These are phyloP conservation scores for Ichneumon xanthorius DNA, from an alignment of 2,888 invertebrate genomes.

Conservation along the genomic window DNA sequence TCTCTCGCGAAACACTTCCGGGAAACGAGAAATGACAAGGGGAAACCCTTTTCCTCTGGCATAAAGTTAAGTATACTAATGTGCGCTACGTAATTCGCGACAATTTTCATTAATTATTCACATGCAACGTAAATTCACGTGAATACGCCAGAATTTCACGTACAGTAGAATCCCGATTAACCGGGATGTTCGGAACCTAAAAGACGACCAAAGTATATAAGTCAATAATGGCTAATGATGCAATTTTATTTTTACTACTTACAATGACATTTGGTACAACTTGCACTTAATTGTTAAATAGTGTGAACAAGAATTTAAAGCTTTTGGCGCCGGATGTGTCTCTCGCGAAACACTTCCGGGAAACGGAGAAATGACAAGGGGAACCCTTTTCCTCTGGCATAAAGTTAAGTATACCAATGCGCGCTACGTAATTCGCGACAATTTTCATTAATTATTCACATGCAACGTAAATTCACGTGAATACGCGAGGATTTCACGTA, in stretches of 20 bases:
- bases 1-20: slow-evolving; percentile 34
- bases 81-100: background rate
- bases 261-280: too few species aligned
- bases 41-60: background rate
- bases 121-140: slow-evolving; percentile 3
- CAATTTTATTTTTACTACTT: too few species aligned
- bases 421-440: background rate
- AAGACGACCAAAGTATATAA: too few species aligned
- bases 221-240: too few species aligned
- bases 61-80: background rate
- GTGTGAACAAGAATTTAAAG: too few species aligned
- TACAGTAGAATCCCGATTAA: too few species aligned
- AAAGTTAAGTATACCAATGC: background rate
- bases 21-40: background rate
- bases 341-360: slow-evolving; percentile 35
- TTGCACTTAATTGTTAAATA: too few species aligned
- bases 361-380: background rate
- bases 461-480: slow-evolving; percentile 2
- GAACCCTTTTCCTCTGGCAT: slow-evolving; percentile 3
- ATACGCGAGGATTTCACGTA: background rate
- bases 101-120: background rate
- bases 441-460: background rate
- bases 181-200: too few species aligned
- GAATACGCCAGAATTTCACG: background rate
- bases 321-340: slow-evolving; percentile 29